phyloP scores from a whole-genome alignment of 1,140 invertebrate genomes.

The Magallana gigas region DNA sequence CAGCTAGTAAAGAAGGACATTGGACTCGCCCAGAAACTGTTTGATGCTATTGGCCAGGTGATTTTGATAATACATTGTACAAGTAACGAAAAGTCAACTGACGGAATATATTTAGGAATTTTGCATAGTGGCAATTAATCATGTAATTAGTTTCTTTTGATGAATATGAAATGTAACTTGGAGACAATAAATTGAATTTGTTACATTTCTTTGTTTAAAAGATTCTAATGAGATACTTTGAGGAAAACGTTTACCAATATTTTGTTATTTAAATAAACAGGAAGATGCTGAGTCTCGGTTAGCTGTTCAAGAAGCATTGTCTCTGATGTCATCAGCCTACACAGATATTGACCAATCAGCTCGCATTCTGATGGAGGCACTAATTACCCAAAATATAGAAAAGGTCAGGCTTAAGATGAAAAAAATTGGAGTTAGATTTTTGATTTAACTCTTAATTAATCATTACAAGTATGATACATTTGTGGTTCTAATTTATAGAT shows the following conservation, averaged over 20 bases:
- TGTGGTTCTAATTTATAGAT: too few relatives aligned
- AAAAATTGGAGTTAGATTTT: too few relatives aligned
- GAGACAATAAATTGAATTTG: too few relatives aligned
- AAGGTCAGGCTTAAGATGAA: slow-evolving; percentile 67
- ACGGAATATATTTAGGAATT: too few relatives aligned
- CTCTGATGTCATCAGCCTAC: slow-evolving; percentile 86
- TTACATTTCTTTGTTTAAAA: too few relatives aligned
- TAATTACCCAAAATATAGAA: slow-evolving; percentile 81
- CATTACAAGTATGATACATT: too few relatives aligned
- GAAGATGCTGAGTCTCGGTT: slow-evolving; percentile 83
- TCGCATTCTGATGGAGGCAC: slow-evolving; percentile 80
- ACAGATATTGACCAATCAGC: slow-evolving; percentile 78
- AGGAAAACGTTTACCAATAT: background rate
- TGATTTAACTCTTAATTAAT: too few relatives aligned
- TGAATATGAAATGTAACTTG: too few relatives aligned
- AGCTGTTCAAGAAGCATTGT: slow-evolving; percentile 85
- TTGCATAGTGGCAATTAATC: too few relatives aligned
- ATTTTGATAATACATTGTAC: background rate
- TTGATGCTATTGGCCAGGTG: slow-evolving; percentile 83
- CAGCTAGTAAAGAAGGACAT: slow-evolving; percentile 85
- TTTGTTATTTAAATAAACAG: slow-evolving; percentile 67
- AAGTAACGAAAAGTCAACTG: too few relatives aligned
- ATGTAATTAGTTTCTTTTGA: too few relatives aligned
- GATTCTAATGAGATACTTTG: too few relatives aligned
- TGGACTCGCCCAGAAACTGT: slow-evolving; percentile 84